Conservation (phyloP, 2,113 vertebrate species). For the Thamnaconus septentrionalis region DNA sequence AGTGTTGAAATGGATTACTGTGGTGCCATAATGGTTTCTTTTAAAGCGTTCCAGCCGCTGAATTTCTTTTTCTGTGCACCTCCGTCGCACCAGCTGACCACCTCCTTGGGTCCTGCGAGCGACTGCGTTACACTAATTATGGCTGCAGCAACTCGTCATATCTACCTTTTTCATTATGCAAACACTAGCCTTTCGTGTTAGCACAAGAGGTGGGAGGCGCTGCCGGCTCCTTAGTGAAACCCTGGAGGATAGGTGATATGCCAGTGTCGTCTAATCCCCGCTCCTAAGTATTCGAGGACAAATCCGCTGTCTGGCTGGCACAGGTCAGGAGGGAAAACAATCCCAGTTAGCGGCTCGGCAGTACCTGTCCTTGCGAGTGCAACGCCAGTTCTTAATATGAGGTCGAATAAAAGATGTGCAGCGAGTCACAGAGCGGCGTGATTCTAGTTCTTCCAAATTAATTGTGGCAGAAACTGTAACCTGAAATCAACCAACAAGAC, state of each 20-base stretch:
- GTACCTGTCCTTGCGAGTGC: slow-evolving; percentile 46
- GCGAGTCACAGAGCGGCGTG: too few relatives aligned
- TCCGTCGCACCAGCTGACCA: too few relatives aligned
- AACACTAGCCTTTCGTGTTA: slow-evolving; percentile 46
- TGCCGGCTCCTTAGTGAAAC: slow-evolving; percentile 37
- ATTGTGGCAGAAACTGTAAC: too few relatives aligned
- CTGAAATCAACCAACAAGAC: too few relatives aligned
- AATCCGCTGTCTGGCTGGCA: slow-evolving; percentile 58
- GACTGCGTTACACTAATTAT: slow-evolving; percentile 20
- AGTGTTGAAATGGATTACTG: too few relatives aligned
- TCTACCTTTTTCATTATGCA: slow-evolving; percentile 24
- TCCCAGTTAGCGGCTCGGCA: slow-evolving; percentile 51
- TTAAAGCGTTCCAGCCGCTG: too few relatives aligned
- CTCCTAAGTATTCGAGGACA: slow-evolving; percentile 53
- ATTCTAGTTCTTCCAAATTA: too few relatives aligned
- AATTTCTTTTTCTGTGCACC: too few relatives aligned
- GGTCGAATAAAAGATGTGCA: too few relatives aligned
- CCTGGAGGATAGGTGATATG: slow-evolving; percentile 52
- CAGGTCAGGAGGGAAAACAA: slow-evolving; percentile 64
- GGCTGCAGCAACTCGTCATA: slow-evolving; percentile 27
- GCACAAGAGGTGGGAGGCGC: slow-evolving; percentile 49
- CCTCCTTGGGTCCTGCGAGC: not conserved
- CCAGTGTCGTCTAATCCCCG: slow-evolving; percentile 56
- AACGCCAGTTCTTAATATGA: slow-evolving; percentile 10
- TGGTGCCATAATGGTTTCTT: too few relatives aligned